A percentile compares a stretch with the other conserved stretches of the same genome.
Evolutionary conservation across 1,140 invertebrate species (phyloP).

Genomic region (Magallana gigas): DNA sequence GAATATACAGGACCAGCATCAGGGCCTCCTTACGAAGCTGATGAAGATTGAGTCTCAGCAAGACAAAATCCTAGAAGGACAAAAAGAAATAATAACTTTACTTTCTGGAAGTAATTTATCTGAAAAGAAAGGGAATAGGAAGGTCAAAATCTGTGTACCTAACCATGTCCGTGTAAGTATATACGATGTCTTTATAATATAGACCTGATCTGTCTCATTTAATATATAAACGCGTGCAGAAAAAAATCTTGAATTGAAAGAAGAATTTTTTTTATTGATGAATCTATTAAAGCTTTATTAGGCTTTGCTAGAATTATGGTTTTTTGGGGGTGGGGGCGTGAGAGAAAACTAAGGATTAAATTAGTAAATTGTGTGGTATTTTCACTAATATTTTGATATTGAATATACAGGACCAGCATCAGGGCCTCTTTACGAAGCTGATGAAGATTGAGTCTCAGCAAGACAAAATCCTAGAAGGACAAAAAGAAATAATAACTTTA

Average conservation of each 20-base stretch:
- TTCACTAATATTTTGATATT: not conserved
- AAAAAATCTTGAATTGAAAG: no score
- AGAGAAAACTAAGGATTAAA: no score
- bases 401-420: not conserved
- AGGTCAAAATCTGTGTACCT: not conserved
- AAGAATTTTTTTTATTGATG: no score
- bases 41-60: not conserved
- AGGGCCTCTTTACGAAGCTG: not conserved
- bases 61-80: not conserved
- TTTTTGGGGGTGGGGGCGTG: no score
- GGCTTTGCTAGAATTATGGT: no score
- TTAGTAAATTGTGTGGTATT: not conserved
- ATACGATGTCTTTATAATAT: not conserved
- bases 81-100: not conserved
- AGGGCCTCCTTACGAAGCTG: not conserved
- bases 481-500: not conserved
- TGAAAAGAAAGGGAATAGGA: not conserved
- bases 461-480: not conserved
- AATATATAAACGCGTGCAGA: not conserved
- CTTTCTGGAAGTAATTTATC: not conserved
- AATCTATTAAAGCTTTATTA: no score
- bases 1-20: not conserved
- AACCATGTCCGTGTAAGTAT: constrained; percentile 1
- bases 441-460: not conserved
- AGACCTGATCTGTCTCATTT: not conserved